Evolutionary conservation across 1,140 invertebrate species (phyloP).

Genomic region (Lutraria rhynchaena): DNA sequence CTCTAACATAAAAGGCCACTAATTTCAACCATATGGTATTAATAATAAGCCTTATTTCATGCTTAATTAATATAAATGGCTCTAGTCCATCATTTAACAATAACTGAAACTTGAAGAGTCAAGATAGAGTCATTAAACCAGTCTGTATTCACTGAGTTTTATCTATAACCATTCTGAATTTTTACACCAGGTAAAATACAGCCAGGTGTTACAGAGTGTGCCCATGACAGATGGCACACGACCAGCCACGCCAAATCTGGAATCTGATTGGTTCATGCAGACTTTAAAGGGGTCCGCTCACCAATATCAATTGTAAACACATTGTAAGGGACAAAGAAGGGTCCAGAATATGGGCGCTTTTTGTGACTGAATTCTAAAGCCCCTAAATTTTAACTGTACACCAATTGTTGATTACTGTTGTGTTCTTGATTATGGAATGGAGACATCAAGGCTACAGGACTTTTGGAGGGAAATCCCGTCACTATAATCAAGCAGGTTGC

Average conservation of each 20-base stretch:
- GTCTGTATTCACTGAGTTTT: conserved; percentile 30
- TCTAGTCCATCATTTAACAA: neutral
- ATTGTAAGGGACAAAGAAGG: conserved; percentile 26
- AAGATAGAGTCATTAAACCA: conserved; percentile 18
- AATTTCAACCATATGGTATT: conserved; percentile 1
- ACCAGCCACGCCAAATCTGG: conserved; percentile 30
- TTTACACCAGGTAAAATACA: conserved; percentile 8
- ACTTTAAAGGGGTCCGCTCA: neutral
- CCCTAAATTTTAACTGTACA: neutral
- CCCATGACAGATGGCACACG: conserved; percentile 52
- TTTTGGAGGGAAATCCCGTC: conserved; percentile 12
- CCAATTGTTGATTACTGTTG: conserved; percentile 21
- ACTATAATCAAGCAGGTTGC: too few relatives aligned
- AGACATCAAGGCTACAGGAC: neutral
- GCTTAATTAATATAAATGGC: conserved; percentile 3
- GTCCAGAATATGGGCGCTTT: conserved; percentile 21
- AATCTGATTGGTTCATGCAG: conserved; percentile 33
- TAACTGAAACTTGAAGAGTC: conserved; percentile 20
- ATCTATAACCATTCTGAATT: conserved; percentile 28
- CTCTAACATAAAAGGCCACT: too few relatives aligned
- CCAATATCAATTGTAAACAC: conserved; percentile 42
- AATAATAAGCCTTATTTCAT: conserved; percentile 24
- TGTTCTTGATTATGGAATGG: neutral
- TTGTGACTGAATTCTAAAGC: conserved; percentile 6
- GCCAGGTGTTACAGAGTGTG: conserved; percentile 50